These are phyloP conservation scores for Lasioglossum morio DNA, from an alignment of 2,888 invertebrate species.

Conservation along the genomic window DNA sequence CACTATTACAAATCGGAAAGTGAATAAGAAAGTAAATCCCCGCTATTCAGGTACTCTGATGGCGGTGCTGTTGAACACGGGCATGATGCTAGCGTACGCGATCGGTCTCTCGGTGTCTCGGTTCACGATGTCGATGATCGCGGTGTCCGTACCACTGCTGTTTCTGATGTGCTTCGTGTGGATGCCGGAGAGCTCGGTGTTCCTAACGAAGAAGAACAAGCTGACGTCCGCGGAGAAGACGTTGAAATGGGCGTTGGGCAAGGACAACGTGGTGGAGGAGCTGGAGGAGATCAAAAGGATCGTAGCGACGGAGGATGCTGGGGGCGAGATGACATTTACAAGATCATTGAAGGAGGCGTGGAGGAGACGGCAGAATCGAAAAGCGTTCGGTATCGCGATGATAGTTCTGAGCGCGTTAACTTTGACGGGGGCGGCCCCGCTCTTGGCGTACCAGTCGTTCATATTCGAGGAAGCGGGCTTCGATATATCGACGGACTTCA, in stretches of 20 bases:
- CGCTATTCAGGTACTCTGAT: constrained; percentile 73
- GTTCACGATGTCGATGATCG: constrained; percentile 77
- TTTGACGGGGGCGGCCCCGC: constrained; percentile 80
- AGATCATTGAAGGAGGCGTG: constrained; percentile 49
- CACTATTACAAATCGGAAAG: no score
- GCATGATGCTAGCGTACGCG: constrained; percentile 77
- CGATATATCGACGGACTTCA: constrained; percentile 76
- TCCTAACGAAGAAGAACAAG: constrained; percentile 78
- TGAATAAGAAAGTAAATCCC: neutral
- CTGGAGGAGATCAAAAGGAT: constrained; percentile 81
- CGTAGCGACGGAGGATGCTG: constrained; percentile 75
- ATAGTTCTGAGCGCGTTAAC: constrained; percentile 78
- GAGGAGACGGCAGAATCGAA: constrained; percentile 71
- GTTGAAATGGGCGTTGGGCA: constrained; percentile 79
- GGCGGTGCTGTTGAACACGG: constrained; percentile 80
- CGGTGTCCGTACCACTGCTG: constrained; percentile 73
- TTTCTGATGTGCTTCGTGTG: constrained; percentile 79
- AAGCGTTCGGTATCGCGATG: constrained; percentile 77
- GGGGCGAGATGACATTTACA: constrained; percentile 17
- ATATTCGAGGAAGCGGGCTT: constrained; percentile 80
- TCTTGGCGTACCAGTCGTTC: constrained; percentile 81
- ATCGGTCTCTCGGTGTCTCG: constrained; percentile 76
- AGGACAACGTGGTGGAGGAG: constrained; percentile 79
- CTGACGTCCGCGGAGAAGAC: constrained; percentile 77
- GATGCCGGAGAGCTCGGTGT: constrained; percentile 82